Evolutionary conservation across 2,888 invertebrate species (phyloP), one percentile per base, ranked within the genome.

Genomic region (Phaonia tiefii): DNA sequence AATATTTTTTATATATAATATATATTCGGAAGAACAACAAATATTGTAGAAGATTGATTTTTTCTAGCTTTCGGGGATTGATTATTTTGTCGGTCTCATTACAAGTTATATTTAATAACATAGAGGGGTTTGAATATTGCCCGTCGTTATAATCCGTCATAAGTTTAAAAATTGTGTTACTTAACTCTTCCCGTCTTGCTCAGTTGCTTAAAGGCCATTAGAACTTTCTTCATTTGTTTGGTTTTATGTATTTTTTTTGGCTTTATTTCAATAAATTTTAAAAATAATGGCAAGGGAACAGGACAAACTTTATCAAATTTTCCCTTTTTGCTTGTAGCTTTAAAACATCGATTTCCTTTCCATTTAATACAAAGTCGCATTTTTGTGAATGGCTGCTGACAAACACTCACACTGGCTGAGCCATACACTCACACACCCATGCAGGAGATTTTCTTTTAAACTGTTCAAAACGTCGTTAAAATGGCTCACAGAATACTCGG

Each of bases 391-490:
- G 60, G 37, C 60, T 26, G 63, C 17, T 17, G 54, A 22, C 37
- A 58, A 63, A 22, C n/a, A 20, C 42, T 42, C 20, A 42, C 8
- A 39, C 22, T n/a, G n/a, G n/a, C n/a, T n/a, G n/a, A n/a, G n/a
- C n/a, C n/a, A n/a, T n/a, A 10, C 42, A 60, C 25, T 39, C 10
- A 54, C 1, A n/a, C n/a, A 37, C 7, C 1, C n/a, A n/a, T n/a
- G n/a, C 70, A 56, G 78, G 81, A 81, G 75, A 81, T 81, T 78
- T 81, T 81, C 72, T 78, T 78, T 81, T 81, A 81, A 81, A 81
- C 75, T 81, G 81, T 81, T 81, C 63, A 81, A 81, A 81, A 81
- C 81, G 81, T 78, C 81, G 81, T 81, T 81, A 81, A 81, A 81
- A 81, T 81, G 81, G 81, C 78, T 81, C 78, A 75, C 75, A 75